These are phyloP conservation scores for Suncus etruscus DNA, from an alignment of 2,113 vertebrate genomes.

Conservation along the genomic window DNA sequence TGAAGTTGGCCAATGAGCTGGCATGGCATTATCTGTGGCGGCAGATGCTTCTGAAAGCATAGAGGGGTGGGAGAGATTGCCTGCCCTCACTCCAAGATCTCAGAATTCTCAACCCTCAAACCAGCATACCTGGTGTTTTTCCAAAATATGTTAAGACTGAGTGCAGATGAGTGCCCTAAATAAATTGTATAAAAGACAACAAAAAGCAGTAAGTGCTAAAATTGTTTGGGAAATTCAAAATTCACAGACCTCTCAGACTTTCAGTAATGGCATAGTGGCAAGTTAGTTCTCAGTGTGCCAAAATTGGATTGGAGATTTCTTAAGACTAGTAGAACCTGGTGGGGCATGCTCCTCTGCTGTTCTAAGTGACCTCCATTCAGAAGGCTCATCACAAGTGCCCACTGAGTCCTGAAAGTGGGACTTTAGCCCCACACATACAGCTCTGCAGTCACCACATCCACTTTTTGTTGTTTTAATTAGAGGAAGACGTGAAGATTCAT, in stretches of 20 bases:
- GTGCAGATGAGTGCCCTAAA: not conserved
- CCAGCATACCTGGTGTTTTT: not conserved
- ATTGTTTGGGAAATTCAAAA: not conserved
- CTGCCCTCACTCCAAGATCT: too few species aligned
- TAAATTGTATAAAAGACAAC: not conserved
- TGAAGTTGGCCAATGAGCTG: too few species aligned
- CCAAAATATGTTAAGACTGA: not conserved
- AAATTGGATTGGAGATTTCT: not conserved
- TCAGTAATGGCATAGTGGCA: not conserved
- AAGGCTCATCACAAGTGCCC: not conserved
- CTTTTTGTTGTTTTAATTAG: not conserved
- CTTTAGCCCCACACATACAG: accelerated
- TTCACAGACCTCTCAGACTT: not conserved
- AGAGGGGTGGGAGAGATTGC: too few species aligned
- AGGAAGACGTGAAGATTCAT: not conserved
- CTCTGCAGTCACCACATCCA: not conserved
- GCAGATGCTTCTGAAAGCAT: too few species aligned
- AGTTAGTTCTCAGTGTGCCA: not conserved
- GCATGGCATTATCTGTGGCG: too few species aligned
- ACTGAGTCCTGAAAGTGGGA: not conserved
- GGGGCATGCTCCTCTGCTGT: not conserved
- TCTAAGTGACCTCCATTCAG: not conserved
- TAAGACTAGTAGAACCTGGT: not conserved
- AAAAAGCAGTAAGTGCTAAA: not conserved
- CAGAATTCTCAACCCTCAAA: too few species aligned